phyloP scores from a whole-genome alignment of 2,888 invertebrate genomes.

The Perithous albicinctus region DNA sequence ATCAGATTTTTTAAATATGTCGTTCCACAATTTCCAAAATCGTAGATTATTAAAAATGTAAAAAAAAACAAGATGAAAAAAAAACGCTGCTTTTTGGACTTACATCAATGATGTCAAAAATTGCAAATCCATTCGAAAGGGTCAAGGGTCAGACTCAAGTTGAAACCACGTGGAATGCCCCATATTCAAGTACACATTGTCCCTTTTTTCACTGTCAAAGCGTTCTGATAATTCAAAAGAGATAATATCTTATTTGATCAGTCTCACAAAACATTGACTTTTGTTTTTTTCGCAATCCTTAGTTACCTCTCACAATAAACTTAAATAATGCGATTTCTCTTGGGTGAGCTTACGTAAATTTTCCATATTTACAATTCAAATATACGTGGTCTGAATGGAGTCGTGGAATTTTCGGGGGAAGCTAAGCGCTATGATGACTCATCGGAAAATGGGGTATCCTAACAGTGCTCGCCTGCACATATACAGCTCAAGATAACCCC shows the following conservation, averaged over 20 bases:
- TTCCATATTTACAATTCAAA: constrained; percentile 35
- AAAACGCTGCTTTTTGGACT: too few relatives aligned
- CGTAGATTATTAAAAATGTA: too few relatives aligned
- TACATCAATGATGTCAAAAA: too few relatives aligned
- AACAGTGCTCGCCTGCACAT: constrained; percentile 20
- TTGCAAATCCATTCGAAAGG: too few relatives aligned
- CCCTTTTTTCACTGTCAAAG: too few relatives aligned
- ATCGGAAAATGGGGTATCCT: constrained; percentile 32
- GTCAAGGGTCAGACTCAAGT: too few relatives aligned
- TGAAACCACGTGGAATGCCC: too few relatives aligned
- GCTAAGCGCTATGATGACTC: constrained; percentile 35
- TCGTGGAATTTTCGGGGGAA: constrained; percentile 14
- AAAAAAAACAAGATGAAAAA: too few relatives aligned
- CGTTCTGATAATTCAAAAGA: too few relatives aligned
- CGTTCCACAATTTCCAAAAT: too few relatives aligned
- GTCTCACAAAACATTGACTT: neutral
- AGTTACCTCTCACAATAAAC: neutral
- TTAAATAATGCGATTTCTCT: neutral
- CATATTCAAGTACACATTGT: too few relatives aligned
- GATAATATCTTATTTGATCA: neutral
- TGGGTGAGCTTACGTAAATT: constrained; percentile 9
- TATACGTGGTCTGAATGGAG: constrained; percentile 15
- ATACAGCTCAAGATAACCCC: constrained; percentile 37
- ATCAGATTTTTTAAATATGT: too few relatives aligned
- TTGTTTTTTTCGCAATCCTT: neutral